Conservation (phyloP, 1,140 invertebrate genomes). For the Cydia pomonella region DNA sequence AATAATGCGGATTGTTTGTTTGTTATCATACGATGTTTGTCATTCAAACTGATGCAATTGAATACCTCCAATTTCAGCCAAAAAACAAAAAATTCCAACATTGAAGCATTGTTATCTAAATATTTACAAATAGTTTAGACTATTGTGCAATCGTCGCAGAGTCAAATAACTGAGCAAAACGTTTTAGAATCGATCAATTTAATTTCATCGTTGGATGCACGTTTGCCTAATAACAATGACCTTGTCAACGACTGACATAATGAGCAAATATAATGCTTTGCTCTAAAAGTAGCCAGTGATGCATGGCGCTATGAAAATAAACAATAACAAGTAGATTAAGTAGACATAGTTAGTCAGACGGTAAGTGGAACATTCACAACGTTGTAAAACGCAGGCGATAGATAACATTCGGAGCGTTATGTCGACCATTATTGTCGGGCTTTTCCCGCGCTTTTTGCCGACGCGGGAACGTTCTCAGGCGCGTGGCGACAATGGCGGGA, state of each 20-base stretch:
- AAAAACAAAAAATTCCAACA: constrained; percentile 10
- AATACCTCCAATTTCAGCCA: constrained; percentile 48
- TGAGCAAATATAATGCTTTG: not conserved
- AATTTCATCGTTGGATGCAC: not conserved
- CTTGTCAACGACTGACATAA: not conserved
- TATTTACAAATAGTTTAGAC: not conserved
- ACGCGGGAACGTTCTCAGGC: constrained; percentile 79
- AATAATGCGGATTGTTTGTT: constrained; percentile 67
- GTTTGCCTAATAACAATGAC: not conserved
- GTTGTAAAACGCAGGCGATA: constrained; percentile 62
- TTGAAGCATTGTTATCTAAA: constrained; percentile 15
- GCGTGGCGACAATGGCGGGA: constrained; percentile 72
- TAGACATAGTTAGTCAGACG: constrained; percentile 52
- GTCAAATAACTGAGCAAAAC: not conserved
- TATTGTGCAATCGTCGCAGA: not conserved
- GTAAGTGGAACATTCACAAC: constrained; percentile 67
- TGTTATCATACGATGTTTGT: constrained; percentile 49
- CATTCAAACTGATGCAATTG: constrained; percentile 45
- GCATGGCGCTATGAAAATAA: constrained; percentile 24
- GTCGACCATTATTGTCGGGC: constrained; percentile 71
- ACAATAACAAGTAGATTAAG: constrained; percentile 30
- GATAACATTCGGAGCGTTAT: constrained; percentile 78
- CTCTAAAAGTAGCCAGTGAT: not conserved
- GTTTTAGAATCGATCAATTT: not conserved
- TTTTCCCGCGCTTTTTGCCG: constrained; percentile 78